phyloP scores from a whole-genome alignment of 2,888 invertebrate species.

The Plagodis dolabraria region DNA sequence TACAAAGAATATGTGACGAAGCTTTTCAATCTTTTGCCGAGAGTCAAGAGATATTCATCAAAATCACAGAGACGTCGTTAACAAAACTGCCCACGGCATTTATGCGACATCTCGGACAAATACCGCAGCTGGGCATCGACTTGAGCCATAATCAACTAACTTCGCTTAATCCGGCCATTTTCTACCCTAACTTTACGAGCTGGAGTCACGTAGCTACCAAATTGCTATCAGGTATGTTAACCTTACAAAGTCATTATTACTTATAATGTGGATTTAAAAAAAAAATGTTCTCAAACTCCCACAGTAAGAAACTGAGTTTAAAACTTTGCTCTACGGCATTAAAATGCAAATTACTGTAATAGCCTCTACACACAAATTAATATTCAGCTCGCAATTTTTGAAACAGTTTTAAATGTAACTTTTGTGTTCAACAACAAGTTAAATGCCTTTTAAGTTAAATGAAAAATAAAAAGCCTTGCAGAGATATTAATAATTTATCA shows the following conservation, averaged over 20 bases:
- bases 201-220: slow-evolving; percentile 96
- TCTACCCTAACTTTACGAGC: slow-evolving; percentile 93
- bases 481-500: slow-evolving; percentile 22
- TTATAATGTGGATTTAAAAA: not conserved
- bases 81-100: slow-evolving; percentile 92
- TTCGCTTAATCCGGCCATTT: slow-evolving; percentile 91
- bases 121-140: slow-evolving; percentile 93
- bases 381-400: slow-evolving; percentile 21
- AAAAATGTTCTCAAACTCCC: not conserved
- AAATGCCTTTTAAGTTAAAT: slow-evolving; percentile 14
- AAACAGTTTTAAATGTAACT: slow-evolving; percentile 19
- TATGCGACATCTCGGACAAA: slow-evolving; percentile 90
- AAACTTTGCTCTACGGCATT: slow-evolving; percentile 20
- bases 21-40: slow-evolving; percentile 91
- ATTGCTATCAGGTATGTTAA: slow-evolving; percentile 89
- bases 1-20: slow-evolving; percentile 90
- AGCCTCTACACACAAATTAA: slow-evolving; percentile 24
- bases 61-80: slow-evolving; percentile 91
- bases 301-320: slow-evolving; percentile 22
- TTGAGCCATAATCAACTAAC: slow-evolving; percentile 92
- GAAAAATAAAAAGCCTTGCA: slow-evolving; percentile 10
- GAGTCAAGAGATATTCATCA: slow-evolving; percentile 90
- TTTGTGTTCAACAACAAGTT: slow-evolving; percentile 15
- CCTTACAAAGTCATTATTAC: slow-evolving; percentile 12
- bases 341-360: slow-evolving; percentile 29